A percentile compares a stretch with the other conserved stretches of the same genome.
These are phyloP conservation scores for Porites divaricata DNA, from an alignment of 92 coral and sea anemone genomes.

Conservation along the genomic window DNA sequence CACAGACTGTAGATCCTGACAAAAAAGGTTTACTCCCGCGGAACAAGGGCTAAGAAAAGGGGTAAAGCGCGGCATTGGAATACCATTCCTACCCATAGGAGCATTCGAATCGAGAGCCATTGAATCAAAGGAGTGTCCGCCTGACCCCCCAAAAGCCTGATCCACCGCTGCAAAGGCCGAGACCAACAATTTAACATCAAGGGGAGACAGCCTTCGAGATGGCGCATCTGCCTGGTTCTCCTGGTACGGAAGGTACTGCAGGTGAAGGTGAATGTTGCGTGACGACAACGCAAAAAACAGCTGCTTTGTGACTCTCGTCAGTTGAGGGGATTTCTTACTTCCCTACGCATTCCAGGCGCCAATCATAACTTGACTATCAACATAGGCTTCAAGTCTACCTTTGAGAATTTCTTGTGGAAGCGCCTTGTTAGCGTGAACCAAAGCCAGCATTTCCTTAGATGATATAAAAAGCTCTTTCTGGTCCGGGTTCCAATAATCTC, in stretches of 20 bases:
- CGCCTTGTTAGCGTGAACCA: conserved; percentile 38
- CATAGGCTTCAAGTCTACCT: conserved; percentile 4
- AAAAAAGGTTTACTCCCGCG: conserved; percentile 42
- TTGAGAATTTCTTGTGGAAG: neutral
- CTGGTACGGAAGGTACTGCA: conserved; percentile 30
- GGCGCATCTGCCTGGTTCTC: conserved; percentile 51
- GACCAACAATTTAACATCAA: conserved; percentile 21
- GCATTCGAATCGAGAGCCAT: conserved; percentile 50
- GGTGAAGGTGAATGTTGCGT: conserved; percentile 22
- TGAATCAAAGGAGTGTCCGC: conserved; percentile 31
- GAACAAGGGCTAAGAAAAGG: conserved; percentile 30
- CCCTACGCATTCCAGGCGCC: conserved; percentile 39
- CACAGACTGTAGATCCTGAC: conserved; percentile 24
- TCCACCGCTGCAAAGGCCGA: conserved; percentile 26
- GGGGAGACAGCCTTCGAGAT: conserved; percentile 21
- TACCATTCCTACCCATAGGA: conserved; percentile 19
- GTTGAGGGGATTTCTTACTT: conserved; percentile 26
- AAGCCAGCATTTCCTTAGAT: conserved; percentile 51
- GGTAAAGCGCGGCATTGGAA: conserved; percentile 41
- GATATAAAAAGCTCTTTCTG: conserved; percentile 23
- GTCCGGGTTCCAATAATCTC: conserved; percentile 41
- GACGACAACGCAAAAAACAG: neutral
- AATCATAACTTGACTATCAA: conserved; percentile 32
- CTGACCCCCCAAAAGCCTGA: conserved; percentile 16
- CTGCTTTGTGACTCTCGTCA: conserved; percentile 24